phyloP scores from a whole-genome alignment of 2,888 invertebrate genomes.

The Drosophila mimetica region DNA sequence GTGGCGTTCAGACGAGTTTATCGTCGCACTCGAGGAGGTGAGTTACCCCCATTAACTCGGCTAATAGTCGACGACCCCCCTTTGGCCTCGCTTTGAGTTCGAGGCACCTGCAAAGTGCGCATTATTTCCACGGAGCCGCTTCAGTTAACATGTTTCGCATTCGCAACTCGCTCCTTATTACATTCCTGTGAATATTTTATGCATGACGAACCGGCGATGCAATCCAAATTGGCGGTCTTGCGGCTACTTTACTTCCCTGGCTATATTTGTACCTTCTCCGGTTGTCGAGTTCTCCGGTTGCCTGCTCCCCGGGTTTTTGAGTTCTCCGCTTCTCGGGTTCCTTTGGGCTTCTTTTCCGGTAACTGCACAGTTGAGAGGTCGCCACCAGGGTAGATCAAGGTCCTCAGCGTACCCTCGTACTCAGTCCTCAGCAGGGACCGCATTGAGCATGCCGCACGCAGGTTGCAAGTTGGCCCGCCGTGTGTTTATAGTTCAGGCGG shows the following conservation, averaged over 20 bases:
- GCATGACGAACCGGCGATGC: slow-evolving; percentile 34
- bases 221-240: slow-evolving; percentile 42
- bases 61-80: slow-evolving; percentile 26
- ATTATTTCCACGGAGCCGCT: slow-evolving; percentile 19
- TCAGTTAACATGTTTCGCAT: slow-evolving; percentile 30
- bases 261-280: neutral
- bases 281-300: slow-evolving; percentile 12
- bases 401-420: slow-evolving; percentile 1
- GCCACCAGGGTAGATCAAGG: slow-evolving; percentile 10
- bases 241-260: slow-evolving; percentile 22
- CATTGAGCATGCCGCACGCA: slow-evolving; percentile 26
- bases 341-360: slow-evolving; percentile 23
- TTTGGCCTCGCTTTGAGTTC: neutral
- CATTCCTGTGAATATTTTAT: slow-evolving; percentile 55
- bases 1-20: slow-evolving; percentile 13
- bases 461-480: slow-evolving; percentile 27
- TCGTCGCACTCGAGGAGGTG: slow-evolving; percentile 18
- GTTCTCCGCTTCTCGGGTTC: neutral
- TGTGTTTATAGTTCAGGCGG: slow-evolving; percentile 23
- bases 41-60: slow-evolving; percentile 20
- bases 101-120: slow-evolving; percentile 13
- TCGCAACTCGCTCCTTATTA: slow-evolving; percentile 36
- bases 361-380: slow-evolving; percentile 17
- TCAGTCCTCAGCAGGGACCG: neutral
- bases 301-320: neutral